Evolutionary conservation across 2,888 invertebrate genomes (phyloP), one percentile per base, ranked within the genome.

Genomic region (Euproctis similis): DNA sequence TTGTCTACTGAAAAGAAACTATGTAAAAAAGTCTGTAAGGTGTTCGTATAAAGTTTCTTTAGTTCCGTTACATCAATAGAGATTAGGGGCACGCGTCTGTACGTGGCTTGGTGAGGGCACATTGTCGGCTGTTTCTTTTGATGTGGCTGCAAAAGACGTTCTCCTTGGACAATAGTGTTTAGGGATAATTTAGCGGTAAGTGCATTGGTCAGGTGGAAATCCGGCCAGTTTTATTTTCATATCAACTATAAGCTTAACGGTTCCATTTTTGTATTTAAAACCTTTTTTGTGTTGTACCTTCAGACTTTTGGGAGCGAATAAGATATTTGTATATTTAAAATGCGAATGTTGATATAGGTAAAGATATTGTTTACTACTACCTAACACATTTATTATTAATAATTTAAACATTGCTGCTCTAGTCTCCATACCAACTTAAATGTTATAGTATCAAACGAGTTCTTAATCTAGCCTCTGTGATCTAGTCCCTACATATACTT

Each of bases 11-110:
- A 62, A 63, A 59, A 60, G 43, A 52, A 46, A 44, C 38, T 25
- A 38, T 25, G 44, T 63, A 72, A 76, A 78, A 77, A 77, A n/a
- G 72, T 47, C 37, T 46, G 54, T 81, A 82, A 78, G 81, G 80
- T 82, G 82, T 74, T 68, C 72, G 55, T 65, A 71, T 60, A 66
- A 61, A 49, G 63, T 66, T 67, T 61, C 65, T 52, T 62, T 59
- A 52, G 58, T 60, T 53, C 82, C 81, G 82, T 82, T 82, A 80
- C 71, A 73, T 80, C 76, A 81, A 80, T 78, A 72, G 78, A 72
- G 78, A 81, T 81, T 80, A 80, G 55, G 61, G 73, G 76, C 82
- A 84, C 82, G 82, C 78, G 82, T 66, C 70, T 70, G 60, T 61
- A 62, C 56, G 41, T 59, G 53, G 53, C 47, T 38, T 39, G 58